Percentiles rank a stretch among this genome's conserved stretches.
These are phyloP conservation scores for Terrapene triunguis DNA, from an alignment of 2,113 vertebrate genomes.

Conservation along the genomic window DNA sequence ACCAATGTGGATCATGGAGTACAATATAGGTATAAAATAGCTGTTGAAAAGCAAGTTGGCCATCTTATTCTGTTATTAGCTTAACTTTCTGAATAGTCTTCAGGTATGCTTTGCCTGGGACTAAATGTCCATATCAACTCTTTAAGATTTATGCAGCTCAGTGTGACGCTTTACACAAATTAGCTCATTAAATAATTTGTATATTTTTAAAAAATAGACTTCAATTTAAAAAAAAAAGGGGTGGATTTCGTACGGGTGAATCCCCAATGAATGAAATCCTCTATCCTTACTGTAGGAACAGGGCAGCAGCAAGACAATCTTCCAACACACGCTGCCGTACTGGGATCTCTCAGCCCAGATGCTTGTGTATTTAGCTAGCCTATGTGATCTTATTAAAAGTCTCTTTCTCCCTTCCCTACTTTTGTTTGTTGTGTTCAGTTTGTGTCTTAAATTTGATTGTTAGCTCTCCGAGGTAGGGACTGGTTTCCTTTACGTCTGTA, in stretches of 20 bases:
- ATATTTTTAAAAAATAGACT: neutral
- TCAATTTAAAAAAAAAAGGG: neutral
- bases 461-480: neutral
- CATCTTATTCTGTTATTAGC: neutral
- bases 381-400: neutral
- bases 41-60: neutral
- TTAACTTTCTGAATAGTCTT: neutral
- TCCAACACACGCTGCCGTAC: neutral
- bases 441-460: neutral
- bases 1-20: neutral
- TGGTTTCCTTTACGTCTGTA: neutral
- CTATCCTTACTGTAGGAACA: neutral
- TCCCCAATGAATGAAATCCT: accelerated
- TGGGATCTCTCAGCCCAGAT: neutral
- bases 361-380: neutral
- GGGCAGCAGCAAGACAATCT: neutral
- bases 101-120: neutral
- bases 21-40: accelerated
- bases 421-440: neutral
- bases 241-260: neutral
- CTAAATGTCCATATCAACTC: neutral
- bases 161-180: neutral
- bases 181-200: neutral
- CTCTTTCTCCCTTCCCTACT: neutral
- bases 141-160: neutral